Conservation (phyloP, 1,140 invertebrate species). For the Prorops nasuta region DNA sequence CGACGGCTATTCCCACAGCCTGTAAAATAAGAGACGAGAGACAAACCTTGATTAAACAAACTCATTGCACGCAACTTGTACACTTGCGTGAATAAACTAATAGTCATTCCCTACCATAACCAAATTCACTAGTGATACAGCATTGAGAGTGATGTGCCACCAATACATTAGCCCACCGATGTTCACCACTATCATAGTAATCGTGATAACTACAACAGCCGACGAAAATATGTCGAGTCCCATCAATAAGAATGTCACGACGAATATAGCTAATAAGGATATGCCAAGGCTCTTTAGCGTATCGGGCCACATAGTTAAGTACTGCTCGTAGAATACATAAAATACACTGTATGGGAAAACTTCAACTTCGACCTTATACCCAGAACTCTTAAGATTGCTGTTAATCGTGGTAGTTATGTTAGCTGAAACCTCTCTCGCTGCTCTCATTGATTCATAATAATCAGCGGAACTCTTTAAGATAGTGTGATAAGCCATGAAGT, state of each 20-base stretch:
- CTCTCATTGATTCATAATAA: slow-evolving; percentile 85
- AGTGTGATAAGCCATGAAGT: slow-evolving; percentile 95
- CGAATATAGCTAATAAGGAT: slow-evolving; percentile 87
- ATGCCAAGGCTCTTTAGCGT: slow-evolving; percentile 84
- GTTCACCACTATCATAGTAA: slow-evolving; percentile 91
- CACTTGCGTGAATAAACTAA: not conserved
- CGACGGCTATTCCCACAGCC: slow-evolving; percentile 96
- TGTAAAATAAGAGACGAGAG: slow-evolving; percentile 46
- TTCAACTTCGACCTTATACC: slow-evolving; percentile 60
- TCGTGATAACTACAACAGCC: slow-evolving; percentile 84
- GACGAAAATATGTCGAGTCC: slow-evolving; percentile 91
- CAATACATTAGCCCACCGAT: slow-evolving; percentile 95
- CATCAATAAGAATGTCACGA: slow-evolving; percentile 92
- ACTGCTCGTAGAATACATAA: slow-evolving; percentile 99
- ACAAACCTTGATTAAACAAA: not conserved
- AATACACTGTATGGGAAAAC: slow-evolving; percentile 98
- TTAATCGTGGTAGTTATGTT: slow-evolving; percentile 83
- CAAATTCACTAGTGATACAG: slow-evolving; percentile 95
- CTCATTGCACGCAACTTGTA: no score
- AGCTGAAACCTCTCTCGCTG: slow-evolving; percentile 74
- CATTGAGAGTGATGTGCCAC: slow-evolving; percentile 95
- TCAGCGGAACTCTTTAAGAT: slow-evolving; percentile 90
- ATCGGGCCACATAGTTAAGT: slow-evolving; percentile 93
- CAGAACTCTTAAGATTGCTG: slow-evolving; percentile 53
- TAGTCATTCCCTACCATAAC: slow-evolving; percentile 78